Conservation (phyloP, 2,113 vertebrate genomes). For the Otocyon megalotis region DNA sequence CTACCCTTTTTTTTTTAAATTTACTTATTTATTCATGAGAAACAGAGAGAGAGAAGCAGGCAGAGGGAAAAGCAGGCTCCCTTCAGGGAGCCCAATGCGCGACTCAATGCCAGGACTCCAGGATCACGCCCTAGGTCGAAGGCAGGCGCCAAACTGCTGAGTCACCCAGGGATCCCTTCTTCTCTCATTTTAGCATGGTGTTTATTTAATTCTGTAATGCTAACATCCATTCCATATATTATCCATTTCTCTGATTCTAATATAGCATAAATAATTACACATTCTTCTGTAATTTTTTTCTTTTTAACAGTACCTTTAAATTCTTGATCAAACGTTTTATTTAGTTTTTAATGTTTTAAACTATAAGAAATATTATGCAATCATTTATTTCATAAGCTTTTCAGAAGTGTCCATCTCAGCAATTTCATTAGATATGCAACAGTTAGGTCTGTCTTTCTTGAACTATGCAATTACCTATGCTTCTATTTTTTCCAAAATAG, state of each 20-base stretch:
- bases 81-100: too few relatives aligned
- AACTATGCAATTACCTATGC: neutral
- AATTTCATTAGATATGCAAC: neutral
- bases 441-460: neutral
- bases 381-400: slow-evolving; percentile 37
- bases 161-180: too few relatives aligned
- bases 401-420: neutral
- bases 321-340: neutral
- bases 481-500: slow-evolving; percentile 35
- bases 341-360: neutral
- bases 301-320: neutral
- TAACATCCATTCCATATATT: neutral
- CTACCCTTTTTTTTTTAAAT: too few relatives aligned
- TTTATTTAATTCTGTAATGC: neutral
- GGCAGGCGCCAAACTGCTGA: too few relatives aligned
- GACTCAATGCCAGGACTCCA: too few relatives aligned
- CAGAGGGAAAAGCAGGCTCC: too few relatives aligned
- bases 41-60: too few relatives aligned
- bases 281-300: neutral
- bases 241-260: neutral
- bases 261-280: neutral
- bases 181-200: neutral
- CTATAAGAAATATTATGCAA: neutral
- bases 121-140: too few relatives aligned
- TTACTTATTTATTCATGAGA: too few relatives aligned